A percentile compares a stretch with the other conserved stretches of the same genome.
These are phyloP conservation scores for Oryctes rhinoceros DNA, from an alignment of 1,140 invertebrate species.

Conservation along the genomic window DNA sequence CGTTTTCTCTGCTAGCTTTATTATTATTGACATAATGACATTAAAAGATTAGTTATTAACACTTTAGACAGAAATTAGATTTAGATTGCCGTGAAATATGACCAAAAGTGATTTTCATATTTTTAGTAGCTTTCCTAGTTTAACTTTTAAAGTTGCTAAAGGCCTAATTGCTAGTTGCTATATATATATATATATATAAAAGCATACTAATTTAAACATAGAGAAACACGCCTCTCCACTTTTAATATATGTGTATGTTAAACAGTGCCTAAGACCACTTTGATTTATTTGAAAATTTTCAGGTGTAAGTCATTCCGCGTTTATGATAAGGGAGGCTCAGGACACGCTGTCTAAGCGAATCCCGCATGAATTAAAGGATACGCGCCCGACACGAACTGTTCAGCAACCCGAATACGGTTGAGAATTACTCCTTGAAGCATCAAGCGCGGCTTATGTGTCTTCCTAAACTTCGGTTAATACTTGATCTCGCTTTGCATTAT, in stretches of 20 bases:
- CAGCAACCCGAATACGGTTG: constrained; percentile 38
- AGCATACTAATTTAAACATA: too few species aligned
- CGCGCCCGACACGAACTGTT: constrained; percentile 40
- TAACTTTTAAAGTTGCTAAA: too few species aligned
- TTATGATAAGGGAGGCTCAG: constrained; percentile 43
- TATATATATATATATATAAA: too few species aligned
- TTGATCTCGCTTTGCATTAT: constrained; percentile 51
- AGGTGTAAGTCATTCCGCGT: constrained; percentile 25
- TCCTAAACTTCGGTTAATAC: constrained; percentile 45
- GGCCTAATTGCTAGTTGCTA: too few species aligned
- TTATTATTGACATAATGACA: too few species aligned
- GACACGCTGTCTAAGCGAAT: constrained; percentile 38
- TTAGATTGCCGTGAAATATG: too few species aligned
- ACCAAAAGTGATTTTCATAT: too few species aligned
- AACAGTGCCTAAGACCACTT: not conserved
- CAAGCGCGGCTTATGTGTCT: constrained; percentile 45
- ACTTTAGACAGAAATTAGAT: too few species aligned
- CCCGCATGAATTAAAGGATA: constrained; percentile 44
- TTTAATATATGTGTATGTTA: constrained; percentile 3
- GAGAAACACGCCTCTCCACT: not conserved
- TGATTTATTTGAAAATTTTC: constrained; percentile 11
- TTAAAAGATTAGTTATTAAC: too few species aligned
- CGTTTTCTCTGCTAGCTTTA: too few species aligned
- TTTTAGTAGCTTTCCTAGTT: too few species aligned
- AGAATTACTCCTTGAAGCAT: constrained; percentile 45